Evolutionary conservation across 2,888 invertebrate species (phyloP).

Genomic region (Bellardia pandia): DNA sequence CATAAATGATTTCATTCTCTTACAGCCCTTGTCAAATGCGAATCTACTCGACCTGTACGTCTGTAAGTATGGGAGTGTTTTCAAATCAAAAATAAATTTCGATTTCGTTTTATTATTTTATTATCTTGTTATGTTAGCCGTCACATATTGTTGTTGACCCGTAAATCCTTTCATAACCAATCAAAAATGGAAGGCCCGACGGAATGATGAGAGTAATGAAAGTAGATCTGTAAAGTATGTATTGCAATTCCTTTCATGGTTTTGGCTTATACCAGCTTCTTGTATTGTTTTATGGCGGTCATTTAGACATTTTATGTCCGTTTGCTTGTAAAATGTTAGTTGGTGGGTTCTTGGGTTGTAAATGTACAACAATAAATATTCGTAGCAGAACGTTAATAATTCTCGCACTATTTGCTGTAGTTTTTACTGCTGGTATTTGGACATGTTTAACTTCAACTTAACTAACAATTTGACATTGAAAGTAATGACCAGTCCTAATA

Average conservation of each 20-base stretch:
- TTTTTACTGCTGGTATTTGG: not conserved
- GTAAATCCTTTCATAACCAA: not conserved
- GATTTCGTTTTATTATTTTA: slow-evolving; percentile 27
- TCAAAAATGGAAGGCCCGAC: slow-evolving; percentile 16
- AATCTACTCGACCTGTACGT: not conserved
- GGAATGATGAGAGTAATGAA: slow-evolving; percentile 41
- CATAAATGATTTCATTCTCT: slow-evolving; percentile 17
- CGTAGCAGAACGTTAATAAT: slow-evolving; percentile 29
- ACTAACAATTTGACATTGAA: slow-evolving; percentile 63
- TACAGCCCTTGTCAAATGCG: not conserved
- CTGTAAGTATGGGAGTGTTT: not conserved
- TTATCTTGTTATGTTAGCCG: not conserved
- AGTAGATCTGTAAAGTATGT: slow-evolving; percentile 40
- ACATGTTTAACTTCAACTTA: not conserved
- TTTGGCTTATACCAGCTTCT: not conserved
- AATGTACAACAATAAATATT: slow-evolving; percentile 28
- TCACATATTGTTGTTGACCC: slow-evolving; percentile 28
- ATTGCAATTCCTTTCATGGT: not conserved
- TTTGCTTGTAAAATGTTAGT: slow-evolving; percentile 41
- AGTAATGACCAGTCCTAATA: slow-evolving; percentile 57
- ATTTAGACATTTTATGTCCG: slow-evolving; percentile 47
- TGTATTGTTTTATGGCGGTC: slow-evolving; percentile 63
- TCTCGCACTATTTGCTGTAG: not conserved
- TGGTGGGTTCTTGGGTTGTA: not conserved
- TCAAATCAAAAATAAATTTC: slow-evolving; percentile 11